Percentiles rank a stretch among this genome's conserved stretches.
phyloP scores from a whole-genome alignment of 92 coral and sea anemone genomes.

The Zoanthus solanderi region DNA sequence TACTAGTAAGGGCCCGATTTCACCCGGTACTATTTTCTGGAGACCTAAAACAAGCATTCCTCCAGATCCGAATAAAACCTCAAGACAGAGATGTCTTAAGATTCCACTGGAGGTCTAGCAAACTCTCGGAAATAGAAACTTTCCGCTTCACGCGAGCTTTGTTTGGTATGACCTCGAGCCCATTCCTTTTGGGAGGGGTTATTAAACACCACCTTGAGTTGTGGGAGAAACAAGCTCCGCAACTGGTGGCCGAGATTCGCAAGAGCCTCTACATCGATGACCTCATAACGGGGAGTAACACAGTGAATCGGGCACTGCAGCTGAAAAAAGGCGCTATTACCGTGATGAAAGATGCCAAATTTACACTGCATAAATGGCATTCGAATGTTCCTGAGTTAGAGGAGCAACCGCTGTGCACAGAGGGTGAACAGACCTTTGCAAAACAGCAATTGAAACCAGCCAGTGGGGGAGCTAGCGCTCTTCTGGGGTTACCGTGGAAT shows the following conservation, averaged over 20 bases:
- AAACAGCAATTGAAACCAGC: slow-evolving; percentile 43
- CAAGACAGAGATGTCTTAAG: not conserved
- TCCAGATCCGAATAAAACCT: not conserved
- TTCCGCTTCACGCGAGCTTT: not conserved
- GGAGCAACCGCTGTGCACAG: not conserved
- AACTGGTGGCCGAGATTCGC: not conserved
- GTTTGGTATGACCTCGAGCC: not conserved
- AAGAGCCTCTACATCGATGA: not conserved
- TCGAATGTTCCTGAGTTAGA: not conserved
- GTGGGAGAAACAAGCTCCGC: not conserved
- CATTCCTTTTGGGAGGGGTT: slow-evolving; percentile 13
- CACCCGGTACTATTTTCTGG: not conserved
- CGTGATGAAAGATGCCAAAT: not conserved
- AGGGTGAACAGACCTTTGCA: slow-evolving; percentile 12
- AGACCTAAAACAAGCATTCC: not conserved
- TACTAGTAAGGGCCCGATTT: not conserved
- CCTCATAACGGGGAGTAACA: not conserved
- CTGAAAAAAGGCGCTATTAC: not conserved
- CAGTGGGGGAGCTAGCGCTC: slow-evolving; percentile 19
- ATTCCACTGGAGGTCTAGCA: not conserved
- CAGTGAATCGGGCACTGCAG: not conserved
- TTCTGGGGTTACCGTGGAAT: slow-evolving; percentile 43
- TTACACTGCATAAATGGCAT: not conserved
- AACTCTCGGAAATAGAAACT: not conserved
- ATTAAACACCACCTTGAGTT: not conserved